phyloP scores from a whole-genome alignment of 2,113 vertebrate species.

The Enhydra lutris region DNA sequence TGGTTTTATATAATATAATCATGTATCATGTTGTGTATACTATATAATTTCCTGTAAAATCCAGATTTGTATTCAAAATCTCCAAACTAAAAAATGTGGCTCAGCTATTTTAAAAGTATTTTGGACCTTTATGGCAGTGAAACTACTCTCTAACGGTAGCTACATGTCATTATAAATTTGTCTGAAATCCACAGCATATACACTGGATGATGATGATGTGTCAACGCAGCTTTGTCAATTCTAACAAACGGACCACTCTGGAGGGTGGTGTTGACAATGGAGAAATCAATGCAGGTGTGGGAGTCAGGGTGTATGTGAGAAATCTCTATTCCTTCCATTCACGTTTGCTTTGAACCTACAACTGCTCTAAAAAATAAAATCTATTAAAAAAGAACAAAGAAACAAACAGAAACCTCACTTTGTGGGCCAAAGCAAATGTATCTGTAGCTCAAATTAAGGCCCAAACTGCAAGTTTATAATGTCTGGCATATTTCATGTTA shows the following conservation, averaged over 20 bases:
- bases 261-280: not conserved
- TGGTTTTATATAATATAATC: not conserved
- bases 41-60: not conserved
- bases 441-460: not conserved
- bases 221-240: not conserved
- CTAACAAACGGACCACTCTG: not conserved
- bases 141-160: not conserved
- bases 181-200: not conserved
- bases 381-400: not conserved
- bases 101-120: not conserved
- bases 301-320: not conserved
- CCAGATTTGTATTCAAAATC: conserved; percentile 1
- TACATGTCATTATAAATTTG: not conserved
- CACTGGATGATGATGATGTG: not conserved
- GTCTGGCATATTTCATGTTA: not conserved
- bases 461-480: not conserved
- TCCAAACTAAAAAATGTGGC: not conserved
- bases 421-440: not conserved
- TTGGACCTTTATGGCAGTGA: not conserved
- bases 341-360: not conserved
- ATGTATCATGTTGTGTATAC: not conserved
- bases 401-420: not conserved
- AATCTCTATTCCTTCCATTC: not conserved
- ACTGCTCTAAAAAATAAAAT: not conserved
- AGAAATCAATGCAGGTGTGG: not conserved